Conservation (phyloP, 2,888 invertebrate genomes). For the Eurytoma adleriae region DNA sequence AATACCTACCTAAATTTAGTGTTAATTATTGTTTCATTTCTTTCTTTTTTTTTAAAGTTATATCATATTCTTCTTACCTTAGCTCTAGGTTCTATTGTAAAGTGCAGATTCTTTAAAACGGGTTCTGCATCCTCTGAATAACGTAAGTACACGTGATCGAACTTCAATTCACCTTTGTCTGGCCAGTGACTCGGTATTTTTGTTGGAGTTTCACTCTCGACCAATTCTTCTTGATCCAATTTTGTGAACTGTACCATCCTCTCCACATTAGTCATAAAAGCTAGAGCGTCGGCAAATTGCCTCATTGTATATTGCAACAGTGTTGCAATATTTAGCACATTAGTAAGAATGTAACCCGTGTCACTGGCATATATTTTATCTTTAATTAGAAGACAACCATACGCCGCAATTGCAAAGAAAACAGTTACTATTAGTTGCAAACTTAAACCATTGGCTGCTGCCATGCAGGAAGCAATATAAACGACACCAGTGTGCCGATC, state of each 20-base stretch:
- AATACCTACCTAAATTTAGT: conserved; percentile 82
- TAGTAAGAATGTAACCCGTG: conserved; percentile 84
- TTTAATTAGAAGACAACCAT: conserved; percentile 80
- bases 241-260: conserved; percentile 87
- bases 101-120: conserved; percentile 85
- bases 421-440: conserved; percentile 80
- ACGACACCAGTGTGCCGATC: conserved; percentile 78
- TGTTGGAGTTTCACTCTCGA: conserved; percentile 78
- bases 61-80: conserved; percentile 77
- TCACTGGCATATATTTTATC: conserved; percentile 80
- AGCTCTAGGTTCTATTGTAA: conserved; percentile 82
- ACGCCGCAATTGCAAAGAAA: conserved; percentile 80
- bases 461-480: too few species aligned
- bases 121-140: conserved; percentile 82
- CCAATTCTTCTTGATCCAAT: conserved; percentile 83
- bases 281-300: conserved; percentile 86
- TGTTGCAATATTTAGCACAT: conserved; percentile 81
- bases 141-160: conserved; percentile 80
- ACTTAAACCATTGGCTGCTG: too few species aligned
- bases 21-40: too few species aligned
- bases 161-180: conserved; percentile 80
- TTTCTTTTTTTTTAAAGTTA: too few species aligned
- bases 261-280: conserved; percentile 90
- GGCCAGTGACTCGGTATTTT: conserved; percentile 83
- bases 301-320: conserved; percentile 86